Conservation (phyloP, 2,888 invertebrate genomes). For the Athalia rosae region DNA sequence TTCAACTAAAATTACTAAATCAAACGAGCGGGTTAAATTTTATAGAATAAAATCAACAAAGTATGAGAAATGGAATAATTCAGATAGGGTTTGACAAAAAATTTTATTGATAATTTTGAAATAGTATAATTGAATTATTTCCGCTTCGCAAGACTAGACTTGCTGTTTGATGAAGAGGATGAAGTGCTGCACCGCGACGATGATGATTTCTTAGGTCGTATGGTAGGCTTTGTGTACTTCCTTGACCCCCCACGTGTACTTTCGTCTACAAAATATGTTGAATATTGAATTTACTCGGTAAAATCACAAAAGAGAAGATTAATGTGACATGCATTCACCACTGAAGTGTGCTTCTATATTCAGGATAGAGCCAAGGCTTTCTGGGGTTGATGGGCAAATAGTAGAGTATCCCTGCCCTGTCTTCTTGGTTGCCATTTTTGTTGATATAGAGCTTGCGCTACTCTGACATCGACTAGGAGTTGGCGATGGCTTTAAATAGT, state of each 20-base stretch:
- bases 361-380: slow-evolving; percentile 59
- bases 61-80: no score
- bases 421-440: slow-evolving; percentile 44
- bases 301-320: background rate
- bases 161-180: slow-evolving; percentile 5
- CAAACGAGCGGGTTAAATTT: no score
- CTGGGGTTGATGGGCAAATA: slow-evolving; percentile 53
- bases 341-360: slow-evolving; percentile 58
- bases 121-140: background rate
- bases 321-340: background rate
- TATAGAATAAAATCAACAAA: no score
- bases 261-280: background rate
- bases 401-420: slow-evolving; percentile 17
- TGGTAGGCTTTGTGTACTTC: background rate
- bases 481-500: slow-evolving; percentile 57
- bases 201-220: background rate
- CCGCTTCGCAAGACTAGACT: slow-evolving; percentile 12
- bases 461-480: slow-evolving; percentile 58
- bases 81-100: no score
- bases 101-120: background rate
- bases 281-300: background rate
- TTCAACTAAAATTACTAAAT: no score
- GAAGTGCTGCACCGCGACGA: slow-evolving; percentile 14
- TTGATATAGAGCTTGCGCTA: slow-evolving; percentile 50
- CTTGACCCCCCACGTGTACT: background rate